Base-by-base conservation (phyloP, 2,113 vertebrate genomes). In the Clarias macrocephalus region DNA sequence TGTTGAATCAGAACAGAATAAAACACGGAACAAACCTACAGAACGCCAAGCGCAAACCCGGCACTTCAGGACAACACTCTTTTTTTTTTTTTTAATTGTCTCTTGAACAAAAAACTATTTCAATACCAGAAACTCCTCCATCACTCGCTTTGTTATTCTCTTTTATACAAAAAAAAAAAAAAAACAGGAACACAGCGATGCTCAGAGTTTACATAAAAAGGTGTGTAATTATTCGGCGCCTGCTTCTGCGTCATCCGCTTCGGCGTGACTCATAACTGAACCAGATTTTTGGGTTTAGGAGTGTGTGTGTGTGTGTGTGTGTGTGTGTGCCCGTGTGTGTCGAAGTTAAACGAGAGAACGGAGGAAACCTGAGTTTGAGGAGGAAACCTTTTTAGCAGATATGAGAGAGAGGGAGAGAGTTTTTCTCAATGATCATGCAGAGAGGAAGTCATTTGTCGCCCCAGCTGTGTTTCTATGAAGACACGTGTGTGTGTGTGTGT, bases 391-490 rank as follows among this genome's bases (percentile, higher is more conserved):
- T 62, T 63, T 77, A n/a, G 56, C 13, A n/a, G 48, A 77, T 25
- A 16, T 8, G 23, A 81, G 30, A 76, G 68, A 30, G 30, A 28
- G 54, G 92, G 92, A 85, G 87, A 89, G 86, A 90, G 81, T 88
- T 72, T 72, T 48, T 72, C 77, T 87, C 63, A 84, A 76, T 68
- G 62, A 72, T 48, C 86, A 91, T 91, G 92, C 92, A 92, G 90
- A 93, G 93, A 94, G 94, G 94, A 96, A 94, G 94, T 94, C 91
- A 94, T 95, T 91, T 89, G 92, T 93, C 91, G 89, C 92, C 92
- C 91, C 93, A 92, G 94, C 93, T 93, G 93, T 85, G 89, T 90
- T 90, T 91, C 89, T 90, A 89, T 88, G 90, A 90, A 80, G 80
- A 86, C 88, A 83, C 83, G 86, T 89, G 21, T 66, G 81, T 30